Base-by-base conservation (phyloP, 2,888 invertebrate genomes). In the Eupithecia centaureata region DNA sequence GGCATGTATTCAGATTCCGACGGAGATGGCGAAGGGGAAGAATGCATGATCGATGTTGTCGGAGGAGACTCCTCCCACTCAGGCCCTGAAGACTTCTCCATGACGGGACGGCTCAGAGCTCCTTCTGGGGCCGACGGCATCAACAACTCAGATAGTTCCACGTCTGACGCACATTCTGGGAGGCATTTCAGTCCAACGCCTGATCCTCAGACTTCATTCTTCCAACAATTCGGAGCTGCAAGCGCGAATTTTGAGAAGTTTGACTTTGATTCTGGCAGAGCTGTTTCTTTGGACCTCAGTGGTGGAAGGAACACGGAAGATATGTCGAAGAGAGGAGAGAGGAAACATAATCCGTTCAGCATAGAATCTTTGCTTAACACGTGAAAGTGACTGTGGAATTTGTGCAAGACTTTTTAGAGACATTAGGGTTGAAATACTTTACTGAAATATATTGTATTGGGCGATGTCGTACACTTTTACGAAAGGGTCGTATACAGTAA, bases 331-430 rank as follows among this genome's bases (percentile, higher is more conserved):
- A 95, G 87, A 86, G 95, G 87, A 77, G 94, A 80, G 86, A 95
- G 94, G 85, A 95, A 94, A 92, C 95, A 94, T 87, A 97, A 97
- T 91, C 97, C 97, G 61, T 97, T 97, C 94, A 97, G 97, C 93
- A 97, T 97, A 95, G 97, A 97, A 86, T 97, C 97, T 68, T 91
- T 97, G 78, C 94, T 97, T 82, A 96, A 96, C 82, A 96, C 95
- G 93, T 94, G 94, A 94, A 94, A 92, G 82, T 88, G 84, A 88
- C 86, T 88, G 79, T 79, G 86, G 89, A 91, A 89, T 84, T 82
- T 63, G 77, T 80, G 78, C 70, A 74, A 83, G 86, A 83, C 78
- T 75, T 74, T 65, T 13, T n/a, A 63, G 78, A 81, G 81, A 85
- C 84, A 82, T 85, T 86, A 80, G 32, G 5, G 32, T 30, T 57